These are phyloP conservation scores for Philypnodon macrostomus DNA, from an alignment of 2,797 vertebrate genomes.

Conservation along the genomic window DNA sequence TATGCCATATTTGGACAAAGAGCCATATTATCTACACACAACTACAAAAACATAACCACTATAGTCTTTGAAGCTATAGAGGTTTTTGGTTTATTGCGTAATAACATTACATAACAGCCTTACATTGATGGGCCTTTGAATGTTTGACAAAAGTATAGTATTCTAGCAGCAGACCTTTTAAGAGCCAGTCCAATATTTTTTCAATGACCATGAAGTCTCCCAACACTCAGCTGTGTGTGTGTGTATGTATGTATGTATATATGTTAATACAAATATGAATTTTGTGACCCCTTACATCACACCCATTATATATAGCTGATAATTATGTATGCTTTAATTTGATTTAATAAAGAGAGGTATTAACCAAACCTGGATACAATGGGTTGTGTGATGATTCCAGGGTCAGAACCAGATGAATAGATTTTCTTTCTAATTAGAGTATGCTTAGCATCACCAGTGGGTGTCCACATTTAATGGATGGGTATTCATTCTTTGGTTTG, in stretches of 20 bases:
- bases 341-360: conserved; percentile 47
- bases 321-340: conserved; percentile 46
- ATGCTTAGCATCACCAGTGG: conserved; percentile 45
- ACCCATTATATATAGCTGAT: conserved; percentile 29
- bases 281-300: conserved; percentile 14
- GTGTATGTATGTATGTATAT: too few species aligned
- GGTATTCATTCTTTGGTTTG: conserved; percentile 54
- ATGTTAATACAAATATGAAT: conserved; percentile 3
- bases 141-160: too few species aligned
- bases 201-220: neutral
- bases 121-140: too few species aligned
- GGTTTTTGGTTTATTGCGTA: too few species aligned
- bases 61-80: too few species aligned
- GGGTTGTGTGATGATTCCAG: conserved; percentile 21
- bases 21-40: too few species aligned
- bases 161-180: too few species aligned
- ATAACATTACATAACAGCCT: too few species aligned
- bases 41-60: too few species aligned
- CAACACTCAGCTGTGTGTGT: too few species aligned
- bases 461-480: conserved; percentile 47
- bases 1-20: neutral
- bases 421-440: conserved; percentile 49
- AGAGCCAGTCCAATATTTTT: neutral
- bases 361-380: conserved; percentile 47
- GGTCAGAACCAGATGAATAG: conserved; percentile 43